Conservation (phyloP, 35 echinoderm and acorn worm species). For the Hemicentrotus pulcherrimus region DNA sequence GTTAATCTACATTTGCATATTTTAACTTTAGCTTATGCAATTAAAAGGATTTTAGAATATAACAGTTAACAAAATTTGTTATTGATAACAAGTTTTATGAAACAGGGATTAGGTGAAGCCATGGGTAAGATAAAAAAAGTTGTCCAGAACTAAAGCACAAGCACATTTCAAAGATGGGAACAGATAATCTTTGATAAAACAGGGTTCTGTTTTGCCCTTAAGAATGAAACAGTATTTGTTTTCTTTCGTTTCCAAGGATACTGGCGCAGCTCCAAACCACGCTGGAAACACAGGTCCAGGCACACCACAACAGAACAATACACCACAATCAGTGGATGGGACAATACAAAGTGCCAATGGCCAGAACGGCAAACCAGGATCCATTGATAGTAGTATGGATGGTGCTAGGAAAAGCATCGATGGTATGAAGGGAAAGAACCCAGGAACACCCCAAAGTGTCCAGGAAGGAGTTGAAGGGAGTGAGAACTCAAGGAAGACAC, state of each 20-base stretch:
- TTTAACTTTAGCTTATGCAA: too few relatives aligned
- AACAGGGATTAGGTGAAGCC: too few relatives aligned
- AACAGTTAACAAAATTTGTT: too few relatives aligned
- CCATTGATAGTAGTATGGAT: constrained; percentile 37
- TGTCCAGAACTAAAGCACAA: too few relatives aligned
- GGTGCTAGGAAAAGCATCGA: constrained; percentile 27
- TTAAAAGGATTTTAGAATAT: too few relatives aligned
- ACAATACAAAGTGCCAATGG: constrained; percentile 36
- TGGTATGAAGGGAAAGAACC: constrained; percentile 43
- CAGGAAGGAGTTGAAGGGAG: not conserved
- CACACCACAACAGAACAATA: constrained; percentile 44
- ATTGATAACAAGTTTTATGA: too few relatives aligned
- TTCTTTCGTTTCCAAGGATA: constrained; percentile 58
- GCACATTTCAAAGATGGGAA: too few relatives aligned
- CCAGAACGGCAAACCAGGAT: constrained; percentile 29
- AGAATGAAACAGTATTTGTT: not conserved
- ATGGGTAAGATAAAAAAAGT: too few relatives aligned
- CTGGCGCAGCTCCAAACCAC: constrained; percentile 46
- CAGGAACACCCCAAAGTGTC: constrained; percentile 34
- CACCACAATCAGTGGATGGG: constrained; percentile 9
- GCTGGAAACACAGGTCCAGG: constrained; percentile 37
- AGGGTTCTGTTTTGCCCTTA: too few relatives aligned
- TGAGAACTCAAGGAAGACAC: constrained; percentile 36
- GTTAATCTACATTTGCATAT: too few relatives aligned
- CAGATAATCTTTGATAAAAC: too few relatives aligned